Percentiles rank a stretch among this genome's conserved stretches.
Conservation (phyloP, 2,113 vertebrate genomes). For the Cavia porcellus region DNA sequence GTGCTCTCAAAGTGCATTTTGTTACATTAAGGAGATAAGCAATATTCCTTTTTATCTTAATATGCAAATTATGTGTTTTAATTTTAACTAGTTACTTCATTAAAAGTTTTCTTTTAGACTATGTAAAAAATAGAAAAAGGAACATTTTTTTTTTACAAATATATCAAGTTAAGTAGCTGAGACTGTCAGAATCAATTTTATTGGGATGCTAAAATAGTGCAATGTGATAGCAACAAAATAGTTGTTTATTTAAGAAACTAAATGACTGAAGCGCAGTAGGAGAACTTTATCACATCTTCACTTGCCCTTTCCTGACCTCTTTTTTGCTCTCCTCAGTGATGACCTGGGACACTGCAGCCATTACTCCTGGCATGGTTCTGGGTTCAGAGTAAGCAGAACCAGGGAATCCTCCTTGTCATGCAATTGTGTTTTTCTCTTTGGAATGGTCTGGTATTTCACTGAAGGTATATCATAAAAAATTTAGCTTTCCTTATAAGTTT, state of each 20-base stretch:
- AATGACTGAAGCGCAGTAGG: background rate
- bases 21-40: background rate
- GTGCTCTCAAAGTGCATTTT: background rate
- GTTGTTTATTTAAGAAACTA: background rate
- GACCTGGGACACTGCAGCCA: fast-evolving
- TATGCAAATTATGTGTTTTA: background rate
- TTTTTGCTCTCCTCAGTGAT: background rate
- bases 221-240: background rate
- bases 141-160: background rate
- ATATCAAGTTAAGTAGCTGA: background rate
- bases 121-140: background rate
- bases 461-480: background rate
- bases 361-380: too few relatives aligned
- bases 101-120: background rate
- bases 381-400: background rate
- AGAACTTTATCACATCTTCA: background rate
- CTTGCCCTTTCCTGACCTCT: background rate
- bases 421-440: background rate
- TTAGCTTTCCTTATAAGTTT: background rate
- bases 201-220: background rate
- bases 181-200: background rate
- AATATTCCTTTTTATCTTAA: background rate
- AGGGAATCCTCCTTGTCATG: background rate
- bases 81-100: background rate
- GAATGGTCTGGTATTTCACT: background rate